Percentiles rank a stretch among this genome's conserved stretches.
Evolutionary conservation across 2,113 vertebrate genomes (phyloP).

Genomic region (Pyrgilauda ruficollis): DNA sequence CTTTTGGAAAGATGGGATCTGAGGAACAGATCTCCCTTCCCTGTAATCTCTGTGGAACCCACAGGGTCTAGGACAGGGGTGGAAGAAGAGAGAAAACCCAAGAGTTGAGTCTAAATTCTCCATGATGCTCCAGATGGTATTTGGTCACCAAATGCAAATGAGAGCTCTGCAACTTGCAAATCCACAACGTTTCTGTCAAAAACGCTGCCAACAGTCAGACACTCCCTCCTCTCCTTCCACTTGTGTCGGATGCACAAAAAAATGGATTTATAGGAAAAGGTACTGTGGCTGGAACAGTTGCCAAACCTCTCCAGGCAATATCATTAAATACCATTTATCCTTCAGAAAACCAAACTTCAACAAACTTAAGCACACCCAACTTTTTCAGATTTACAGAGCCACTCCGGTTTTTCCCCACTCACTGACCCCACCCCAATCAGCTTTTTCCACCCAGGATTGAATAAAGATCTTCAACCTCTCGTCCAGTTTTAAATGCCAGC

Average conservation of each 20-base stretch:
- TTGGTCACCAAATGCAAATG: constrained; percentile 25
- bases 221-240: neutral
- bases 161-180: neutral
- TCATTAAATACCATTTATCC: neutral
- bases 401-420: neutral
- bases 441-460: neutral
- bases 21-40: neutral
- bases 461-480: neutral
- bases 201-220: neutral
- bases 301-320: neutral
- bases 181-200: neutral
- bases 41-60: neutral
- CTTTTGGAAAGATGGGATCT: neutral
- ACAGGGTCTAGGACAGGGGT: too few species aligned
- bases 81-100: neutral
- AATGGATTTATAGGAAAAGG: neutral
- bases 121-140: neutral
- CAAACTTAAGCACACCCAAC: neutral
- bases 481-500: neutral
- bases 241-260: neutral
- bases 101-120: neutral
- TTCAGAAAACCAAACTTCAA: neutral
- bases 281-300: neutral
- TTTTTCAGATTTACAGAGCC: neutral
- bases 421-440: neutral